Evolutionary conservation across 2,113 vertebrate genomes (phyloP).

Genomic region (Grallaria varia): DNA sequence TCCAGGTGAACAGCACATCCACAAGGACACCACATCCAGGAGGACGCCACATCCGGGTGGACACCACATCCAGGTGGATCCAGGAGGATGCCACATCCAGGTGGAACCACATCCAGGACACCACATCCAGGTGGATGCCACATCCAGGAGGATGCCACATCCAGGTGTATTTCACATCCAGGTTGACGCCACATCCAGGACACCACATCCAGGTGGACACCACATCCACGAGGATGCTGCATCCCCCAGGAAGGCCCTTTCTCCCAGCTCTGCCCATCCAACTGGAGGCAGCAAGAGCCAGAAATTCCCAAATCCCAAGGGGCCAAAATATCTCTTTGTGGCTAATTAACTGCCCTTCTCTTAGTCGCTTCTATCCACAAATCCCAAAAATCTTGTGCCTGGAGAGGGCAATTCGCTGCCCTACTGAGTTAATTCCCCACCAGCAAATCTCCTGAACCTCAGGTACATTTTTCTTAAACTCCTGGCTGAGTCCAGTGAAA

Average conservation of each 20-base stretch:
- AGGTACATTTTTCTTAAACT: slow-evolving; percentile 96
- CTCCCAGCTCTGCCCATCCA: not conserved
- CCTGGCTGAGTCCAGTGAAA: slow-evolving; percentile 92
- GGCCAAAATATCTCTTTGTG: slow-evolving; percentile 32
- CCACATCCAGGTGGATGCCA: no score
- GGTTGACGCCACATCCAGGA: no score
- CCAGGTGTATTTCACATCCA: no score
- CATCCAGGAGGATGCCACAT: no score
- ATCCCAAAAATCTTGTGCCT: slow-evolving; percentile 55
- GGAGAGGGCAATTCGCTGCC: slow-evolving; percentile 33
- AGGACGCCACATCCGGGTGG: no score
- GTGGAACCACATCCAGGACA: no score
- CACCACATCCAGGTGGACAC: not conserved
- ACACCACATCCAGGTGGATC: no score
- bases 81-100: no score
- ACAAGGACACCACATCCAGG: no score
- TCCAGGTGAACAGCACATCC: no score
- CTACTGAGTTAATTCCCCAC: slow-evolving; percentile 65
- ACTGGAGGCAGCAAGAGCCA: not conserved
- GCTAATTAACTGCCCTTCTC: slow-evolving; percentile 65
- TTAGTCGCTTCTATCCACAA: slow-evolving; percentile 41
- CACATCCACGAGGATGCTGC: not conserved
- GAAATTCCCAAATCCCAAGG: not conserved
- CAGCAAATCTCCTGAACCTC: slow-evolving; percentile 82
- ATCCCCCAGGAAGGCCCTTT: not conserved